Percentiles rank a stretch among this genome's conserved stretches.
Evolutionary conservation across 2,888 invertebrate genomes (phyloP).

Genomic region (Dromius quadrimaculatus): DNA sequence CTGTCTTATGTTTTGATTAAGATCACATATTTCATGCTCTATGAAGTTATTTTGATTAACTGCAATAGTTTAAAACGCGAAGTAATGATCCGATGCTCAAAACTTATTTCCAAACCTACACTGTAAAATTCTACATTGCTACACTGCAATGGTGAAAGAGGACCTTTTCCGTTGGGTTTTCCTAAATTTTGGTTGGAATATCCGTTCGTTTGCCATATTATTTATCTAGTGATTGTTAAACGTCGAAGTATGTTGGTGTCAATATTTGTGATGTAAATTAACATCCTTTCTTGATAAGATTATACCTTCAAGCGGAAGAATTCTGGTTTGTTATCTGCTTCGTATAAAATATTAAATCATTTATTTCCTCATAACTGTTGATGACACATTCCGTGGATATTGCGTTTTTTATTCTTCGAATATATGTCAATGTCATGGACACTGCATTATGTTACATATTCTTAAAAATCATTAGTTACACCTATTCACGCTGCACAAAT

Average conservation of each 20-base stretch:
- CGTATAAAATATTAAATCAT: constrained; percentile 27
- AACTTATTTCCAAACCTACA: constrained; percentile 30
- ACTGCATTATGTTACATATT: background rate
- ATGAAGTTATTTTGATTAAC: constrained; percentile 31
- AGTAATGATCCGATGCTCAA: constrained; percentile 26
- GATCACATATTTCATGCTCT: constrained; percentile 28
- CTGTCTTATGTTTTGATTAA: constrained; percentile 34
- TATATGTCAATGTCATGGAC: background rate
- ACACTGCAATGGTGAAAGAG: no score
- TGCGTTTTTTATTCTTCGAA: background rate
- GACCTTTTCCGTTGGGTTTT: constrained; percentile 16
- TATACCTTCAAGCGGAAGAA: constrained; percentile 21
- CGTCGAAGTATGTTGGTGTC: constrained; percentile 4
- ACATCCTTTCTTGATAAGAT: constrained; percentile 42
- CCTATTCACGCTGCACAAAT: background rate
- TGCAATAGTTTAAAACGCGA: constrained; percentile 16
- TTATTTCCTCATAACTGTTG: constrained; percentile 9
- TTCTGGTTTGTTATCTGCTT: constrained; percentile 21
- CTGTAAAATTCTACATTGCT: no score
- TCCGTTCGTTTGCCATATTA: constrained; percentile 36
- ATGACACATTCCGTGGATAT: background rate
- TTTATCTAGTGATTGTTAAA: constrained; percentile 24
- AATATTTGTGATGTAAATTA: constrained; percentile 38
- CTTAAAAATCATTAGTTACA: background rate
- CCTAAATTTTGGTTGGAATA: constrained; percentile 31